Evolutionary conservation across 2,888 invertebrate genomes (phyloP), one percentile per base, ranked within the genome.

Genomic region (Azorinus chamasolen): DNA sequence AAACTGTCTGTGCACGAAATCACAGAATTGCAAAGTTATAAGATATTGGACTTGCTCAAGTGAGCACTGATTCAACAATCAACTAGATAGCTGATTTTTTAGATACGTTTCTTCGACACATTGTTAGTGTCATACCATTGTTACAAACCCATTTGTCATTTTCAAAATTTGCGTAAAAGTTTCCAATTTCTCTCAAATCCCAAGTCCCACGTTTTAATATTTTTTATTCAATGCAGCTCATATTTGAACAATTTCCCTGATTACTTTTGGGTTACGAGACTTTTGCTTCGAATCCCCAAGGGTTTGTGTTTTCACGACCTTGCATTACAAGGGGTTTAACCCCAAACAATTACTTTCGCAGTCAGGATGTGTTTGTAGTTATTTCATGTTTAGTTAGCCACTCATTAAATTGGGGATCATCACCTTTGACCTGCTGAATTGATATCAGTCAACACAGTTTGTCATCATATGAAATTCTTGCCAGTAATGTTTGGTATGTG

Each of bases 301-400:
- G 79, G 65, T 70, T 43, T 55, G 57, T 69, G 66, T 70, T 70
- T 62, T 62, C 57, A 37, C 62, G 50, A 51, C 54, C 57, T 70
- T 61, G 61, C 55, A 73, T 79, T 73, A 73, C 62, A 63, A 0
- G 32, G 57, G 74, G 57, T 68, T 79, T 79, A 79, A 79, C 79
- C 79, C 70, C 41, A 48, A 55, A 70, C 79, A 79, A 74, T 79
- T 79, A 79, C 65, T 78, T 78, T 68, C 64, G 61, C 64, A 32
- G 32, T 10, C 5, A 32, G 10, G 32, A 32, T 32, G 32, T 32
- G 10, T 32, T 32, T 10, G 5, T 32, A 32, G 32, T 32, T 64
- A 64, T 63, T 63, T 72, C 68, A 68, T 58, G 53, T 58, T 46
- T 27, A 59, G 48, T 63, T 78, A 32, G 32, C 32, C 32, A 32